A percentile compares a stretch with the other conserved stretches of the same genome.
Evolutionary conservation across 2,113 vertebrate genomes (phyloP).

Genomic region (Cyprinodon variegatus): DNA sequence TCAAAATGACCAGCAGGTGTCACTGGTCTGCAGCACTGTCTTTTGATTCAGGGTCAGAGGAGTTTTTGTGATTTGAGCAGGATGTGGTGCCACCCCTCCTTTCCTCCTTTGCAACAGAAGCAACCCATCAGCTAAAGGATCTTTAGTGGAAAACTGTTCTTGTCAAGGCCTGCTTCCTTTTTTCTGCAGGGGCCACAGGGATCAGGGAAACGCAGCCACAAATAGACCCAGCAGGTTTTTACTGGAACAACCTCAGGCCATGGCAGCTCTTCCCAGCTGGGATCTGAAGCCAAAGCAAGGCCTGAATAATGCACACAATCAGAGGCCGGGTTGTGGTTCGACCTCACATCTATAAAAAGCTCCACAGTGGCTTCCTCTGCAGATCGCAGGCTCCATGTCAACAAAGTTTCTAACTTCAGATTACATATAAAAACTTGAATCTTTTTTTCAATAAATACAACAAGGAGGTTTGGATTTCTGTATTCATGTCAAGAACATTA

Average conservation of each 20-base stretch:
- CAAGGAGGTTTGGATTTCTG: not conserved
- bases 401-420: not conserved
- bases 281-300: not conserved
- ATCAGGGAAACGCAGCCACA: constrained; percentile 23
- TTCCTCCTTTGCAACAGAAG: constrained; percentile 54
- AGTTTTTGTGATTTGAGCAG: constrained; percentile 40
- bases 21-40: constrained; percentile 1
- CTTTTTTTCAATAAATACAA: not conserved
- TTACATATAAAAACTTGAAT: not conserved
- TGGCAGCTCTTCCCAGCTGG: constrained; percentile 23
- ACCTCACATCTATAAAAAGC: not conserved
- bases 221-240: constrained; percentile 44
- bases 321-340: constrained; percentile 1
- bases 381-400: constrained; percentile 1
- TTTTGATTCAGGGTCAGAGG: constrained; percentile 1
- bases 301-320: constrained; percentile 13
- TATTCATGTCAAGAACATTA: too few relatives aligned
- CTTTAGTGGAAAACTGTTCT: not conserved
- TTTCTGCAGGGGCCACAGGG: not conserved
- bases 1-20: constrained; percentile 24
- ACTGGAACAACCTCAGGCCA: constrained; percentile 49
- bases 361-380: constrained; percentile 14
- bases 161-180: constrained; percentile 17
- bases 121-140: constrained; percentile 31
- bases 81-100: constrained; percentile 56